These are phyloP conservation scores for Dipus sagitta DNA, from an alignment of 2,797 vertebrate species.

Conservation along the genomic window DNA sequence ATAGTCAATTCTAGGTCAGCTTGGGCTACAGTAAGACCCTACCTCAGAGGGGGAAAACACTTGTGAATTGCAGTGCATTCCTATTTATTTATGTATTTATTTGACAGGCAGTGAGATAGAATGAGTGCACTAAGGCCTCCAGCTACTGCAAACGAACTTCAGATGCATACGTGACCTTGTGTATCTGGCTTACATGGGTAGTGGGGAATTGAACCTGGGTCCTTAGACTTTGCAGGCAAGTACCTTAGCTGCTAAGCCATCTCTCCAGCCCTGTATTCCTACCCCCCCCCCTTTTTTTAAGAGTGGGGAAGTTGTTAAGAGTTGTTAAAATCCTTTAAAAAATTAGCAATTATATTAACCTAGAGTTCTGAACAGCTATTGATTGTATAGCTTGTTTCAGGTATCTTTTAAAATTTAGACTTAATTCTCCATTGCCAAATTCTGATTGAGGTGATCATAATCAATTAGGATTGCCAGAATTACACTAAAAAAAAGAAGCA, in stretches of 20 bases:
- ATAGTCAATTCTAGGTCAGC: too few relatives aligned
- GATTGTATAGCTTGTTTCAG: background rate
- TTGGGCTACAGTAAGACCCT: too few relatives aligned
- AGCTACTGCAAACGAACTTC: too few relatives aligned
- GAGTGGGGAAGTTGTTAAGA: constrained; percentile 12
- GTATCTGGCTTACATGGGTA: too few relatives aligned
- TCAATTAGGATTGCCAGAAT: background rate
- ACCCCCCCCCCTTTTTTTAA: constrained; percentile 17
- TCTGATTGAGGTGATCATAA: constrained; percentile 30
- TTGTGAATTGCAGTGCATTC: constrained; percentile 19
- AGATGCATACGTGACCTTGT: too few relatives aligned
- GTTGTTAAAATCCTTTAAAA: constrained; percentile 3
- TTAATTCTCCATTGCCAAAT: constrained; percentile 42
- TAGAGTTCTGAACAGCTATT: background rate
- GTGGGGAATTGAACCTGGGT: too few relatives aligned
- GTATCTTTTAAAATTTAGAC: constrained; percentile 22
- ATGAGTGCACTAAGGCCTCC: too few relatives aligned
- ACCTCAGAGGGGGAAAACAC: background rate
- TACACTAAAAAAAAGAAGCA: constrained; percentile 58
- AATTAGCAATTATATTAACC: constrained; percentile 5
- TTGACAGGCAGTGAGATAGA: too few relatives aligned
- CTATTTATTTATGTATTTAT: background rate
- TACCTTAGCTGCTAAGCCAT: too few relatives aligned
- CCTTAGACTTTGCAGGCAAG: too few relatives aligned
- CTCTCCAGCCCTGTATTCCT: too few relatives aligned